phyloP scores from a whole-genome alignment of 53 echinoderm and acorn worm species.

The Arbacia lixula region DNA sequence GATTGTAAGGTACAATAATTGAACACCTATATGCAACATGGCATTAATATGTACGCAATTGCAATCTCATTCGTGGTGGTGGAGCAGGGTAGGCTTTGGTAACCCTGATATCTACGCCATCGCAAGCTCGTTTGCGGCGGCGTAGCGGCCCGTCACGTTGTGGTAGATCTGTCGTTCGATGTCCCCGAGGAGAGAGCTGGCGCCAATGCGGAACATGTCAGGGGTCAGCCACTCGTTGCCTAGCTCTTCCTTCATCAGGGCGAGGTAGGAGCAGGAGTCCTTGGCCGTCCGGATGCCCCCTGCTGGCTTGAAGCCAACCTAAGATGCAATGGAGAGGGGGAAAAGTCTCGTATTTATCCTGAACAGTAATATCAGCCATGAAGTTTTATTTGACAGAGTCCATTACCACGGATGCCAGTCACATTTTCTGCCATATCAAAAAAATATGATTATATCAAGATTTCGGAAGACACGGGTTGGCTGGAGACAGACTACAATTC shows the following conservation, averaged over 20 bases:
- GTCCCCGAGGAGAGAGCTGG: conserved; percentile 87
- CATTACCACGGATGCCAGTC: too few relatives aligned
- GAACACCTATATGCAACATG: too few relatives aligned
- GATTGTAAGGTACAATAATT: too few relatives aligned
- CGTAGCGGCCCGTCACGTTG: conserved; percentile 91
- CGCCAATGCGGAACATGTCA: conserved; percentile 89
- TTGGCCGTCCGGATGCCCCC: conserved; percentile 97
- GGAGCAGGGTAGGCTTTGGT: not conserved
- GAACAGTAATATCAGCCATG: too few relatives aligned
- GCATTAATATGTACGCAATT: too few relatives aligned
- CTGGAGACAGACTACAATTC: too few relatives aligned
- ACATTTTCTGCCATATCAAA: too few relatives aligned
- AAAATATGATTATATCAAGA: too few relatives aligned
- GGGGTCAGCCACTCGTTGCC: conserved; percentile 98
- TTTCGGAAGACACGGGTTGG: too few relatives aligned
- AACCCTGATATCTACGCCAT: conserved; percentile 72
- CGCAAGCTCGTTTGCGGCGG: conserved; percentile 85
- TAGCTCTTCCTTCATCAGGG: conserved; percentile 98
- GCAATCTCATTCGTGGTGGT: conserved; percentile 6
- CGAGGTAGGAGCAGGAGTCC: conserved; percentile 89
- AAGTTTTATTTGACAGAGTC: too few relatives aligned
- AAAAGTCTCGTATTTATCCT: too few relatives aligned
- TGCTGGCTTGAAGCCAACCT: conserved; percentile 99
- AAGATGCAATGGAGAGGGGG: conserved; percentile 13
- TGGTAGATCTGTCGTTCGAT: conserved; percentile 96